Conservation (phyloP, 2,113 vertebrate genomes). For the Speoplatyrhinus poulsoni region DNA sequence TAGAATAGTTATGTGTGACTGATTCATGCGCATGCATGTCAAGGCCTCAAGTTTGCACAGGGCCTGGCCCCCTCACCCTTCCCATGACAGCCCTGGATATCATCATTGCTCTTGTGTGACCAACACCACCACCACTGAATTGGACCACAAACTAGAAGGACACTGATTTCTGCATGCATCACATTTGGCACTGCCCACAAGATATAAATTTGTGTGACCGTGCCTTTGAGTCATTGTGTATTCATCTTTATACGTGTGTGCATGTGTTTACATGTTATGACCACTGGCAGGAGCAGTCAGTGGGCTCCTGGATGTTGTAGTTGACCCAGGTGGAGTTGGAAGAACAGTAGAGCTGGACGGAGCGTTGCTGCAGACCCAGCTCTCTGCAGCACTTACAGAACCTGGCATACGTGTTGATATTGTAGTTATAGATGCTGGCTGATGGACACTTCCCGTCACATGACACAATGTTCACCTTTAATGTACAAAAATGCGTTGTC, state of each 20-base stretch:
- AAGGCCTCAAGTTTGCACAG: too few relatives aligned
- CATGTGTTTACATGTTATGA: constrained; percentile 71
- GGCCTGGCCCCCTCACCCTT: too few relatives aligned
- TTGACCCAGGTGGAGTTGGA: constrained; percentile 93
- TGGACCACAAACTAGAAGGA: too few relatives aligned
- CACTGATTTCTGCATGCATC: too few relatives aligned
- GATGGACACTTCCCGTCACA: constrained; percentile 97
- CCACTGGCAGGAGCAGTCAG: constrained; percentile 98
- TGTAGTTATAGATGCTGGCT: constrained; percentile 99
- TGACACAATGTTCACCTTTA: constrained; percentile 95
- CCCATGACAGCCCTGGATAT: too few relatives aligned
- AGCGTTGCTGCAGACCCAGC: constrained; percentile 88
- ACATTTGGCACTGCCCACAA: too few relatives aligned
- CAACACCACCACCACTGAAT: too few relatives aligned
- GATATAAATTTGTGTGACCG: neutral
- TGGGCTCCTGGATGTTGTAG: constrained; percentile 95
- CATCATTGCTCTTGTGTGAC: too few relatives aligned
- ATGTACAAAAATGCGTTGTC: neutral
- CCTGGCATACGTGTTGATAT: constrained; percentile 94
- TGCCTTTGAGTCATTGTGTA: neutral
- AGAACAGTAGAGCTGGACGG: constrained; percentile 91
- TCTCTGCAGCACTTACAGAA: constrained; percentile 99
- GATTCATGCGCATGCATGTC: too few relatives aligned
- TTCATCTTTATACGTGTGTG: constrained; percentile 3
- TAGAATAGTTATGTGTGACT: too few relatives aligned